Evolutionary conservation across 2,113 vertebrate species (phyloP).

Genomic region (Anoura caudifer): DNA sequence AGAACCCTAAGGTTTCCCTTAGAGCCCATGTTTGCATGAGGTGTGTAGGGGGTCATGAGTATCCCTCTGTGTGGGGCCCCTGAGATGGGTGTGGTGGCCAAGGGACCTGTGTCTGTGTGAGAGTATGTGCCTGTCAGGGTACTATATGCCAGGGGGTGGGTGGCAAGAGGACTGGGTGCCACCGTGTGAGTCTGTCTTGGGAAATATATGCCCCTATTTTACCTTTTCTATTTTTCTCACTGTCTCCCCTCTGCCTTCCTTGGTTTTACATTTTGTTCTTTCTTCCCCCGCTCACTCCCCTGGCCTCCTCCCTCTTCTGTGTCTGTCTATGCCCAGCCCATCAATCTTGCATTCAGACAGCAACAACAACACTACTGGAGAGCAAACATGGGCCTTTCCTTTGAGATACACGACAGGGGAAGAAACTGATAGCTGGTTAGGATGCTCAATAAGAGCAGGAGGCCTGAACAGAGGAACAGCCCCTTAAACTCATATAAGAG

Average conservation of each 20-base stretch:
- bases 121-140: neutral
- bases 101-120: neutral
- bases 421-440: neutral
- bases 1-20: neutral
- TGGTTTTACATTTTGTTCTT: neutral
- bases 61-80: neutral
- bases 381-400: neutral
- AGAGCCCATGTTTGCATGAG: neutral
- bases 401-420: neutral
- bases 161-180: neutral
- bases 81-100: neutral
- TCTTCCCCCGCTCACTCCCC: neutral
- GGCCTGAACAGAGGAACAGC: neutral
- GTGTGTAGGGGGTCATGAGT: rapidly evolving
- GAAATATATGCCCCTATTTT: neutral
- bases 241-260: neutral
- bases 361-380: neutral
- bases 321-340: neutral
- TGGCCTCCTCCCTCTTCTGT: neutral
- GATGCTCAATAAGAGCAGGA: neutral
- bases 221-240: neutral
- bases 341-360: neutral
- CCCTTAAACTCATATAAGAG: neutral
- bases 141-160: rapidly evolving
- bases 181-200: neutral